A percentile compares a stretch with the other conserved stretches of the same genome.
Conservation (phyloP, 1,140 invertebrate genomes). For the Phortica variegata region DNA sequence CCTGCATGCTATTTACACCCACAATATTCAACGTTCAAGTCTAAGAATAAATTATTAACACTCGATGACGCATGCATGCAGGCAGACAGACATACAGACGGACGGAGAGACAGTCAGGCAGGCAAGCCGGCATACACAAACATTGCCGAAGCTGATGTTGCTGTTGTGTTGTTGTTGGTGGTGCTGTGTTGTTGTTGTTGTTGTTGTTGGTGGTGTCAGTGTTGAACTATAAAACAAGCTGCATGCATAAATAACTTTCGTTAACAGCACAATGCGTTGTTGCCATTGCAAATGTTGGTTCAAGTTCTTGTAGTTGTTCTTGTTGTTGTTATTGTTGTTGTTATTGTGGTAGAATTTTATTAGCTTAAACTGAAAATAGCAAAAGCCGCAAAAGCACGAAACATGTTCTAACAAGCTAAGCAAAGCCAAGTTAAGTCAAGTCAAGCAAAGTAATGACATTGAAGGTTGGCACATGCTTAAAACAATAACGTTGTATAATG, state of each 20-base stretch:
- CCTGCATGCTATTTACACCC: constrained; percentile 49
- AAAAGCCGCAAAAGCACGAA: constrained; percentile 24
- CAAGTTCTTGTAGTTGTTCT: no score
- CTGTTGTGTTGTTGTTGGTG: no score
- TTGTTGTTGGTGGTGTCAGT: no score
- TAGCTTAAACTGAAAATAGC: constrained; percentile 26
- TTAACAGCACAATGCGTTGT: constrained; percentile 22
- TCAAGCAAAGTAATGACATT: no score
- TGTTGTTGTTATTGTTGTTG: no score
- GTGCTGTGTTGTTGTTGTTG: no score
- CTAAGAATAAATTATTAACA: constrained; percentile 50
- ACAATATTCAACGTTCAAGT: constrained; percentile 33
- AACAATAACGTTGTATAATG: not conserved
- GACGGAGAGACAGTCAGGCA: no score
- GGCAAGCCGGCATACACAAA: no score
- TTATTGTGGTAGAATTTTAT: no score
- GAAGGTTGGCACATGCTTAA: constrained; percentile 5
- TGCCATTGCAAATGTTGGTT: constrained; percentile 17
- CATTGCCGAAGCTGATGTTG: no score
- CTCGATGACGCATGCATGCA: constrained; percentile 50
- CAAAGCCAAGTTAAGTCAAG: no score
- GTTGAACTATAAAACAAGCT: constrained; percentile 50
- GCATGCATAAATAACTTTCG: constrained; percentile 53
- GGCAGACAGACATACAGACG: no score
- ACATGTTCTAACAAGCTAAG: not conserved